Conservation (phyloP, 2,113 vertebrate species). For the Coptodon bakossiorum region DNA sequence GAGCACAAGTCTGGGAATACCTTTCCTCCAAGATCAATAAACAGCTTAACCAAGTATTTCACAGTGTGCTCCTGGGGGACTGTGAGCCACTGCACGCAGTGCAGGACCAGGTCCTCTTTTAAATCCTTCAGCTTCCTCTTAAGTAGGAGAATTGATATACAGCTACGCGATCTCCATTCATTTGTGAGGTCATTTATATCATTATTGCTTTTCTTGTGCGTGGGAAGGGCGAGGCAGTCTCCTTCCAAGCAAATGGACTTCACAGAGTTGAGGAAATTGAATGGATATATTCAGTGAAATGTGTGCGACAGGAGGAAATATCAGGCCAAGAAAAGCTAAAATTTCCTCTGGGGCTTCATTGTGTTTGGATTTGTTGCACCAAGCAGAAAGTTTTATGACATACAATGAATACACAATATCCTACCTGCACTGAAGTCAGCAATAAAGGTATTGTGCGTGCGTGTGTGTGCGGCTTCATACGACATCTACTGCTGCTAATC, state of each 20-base stretch:
- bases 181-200: slow-evolving; percentile 44
- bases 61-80: slow-evolving; percentile 13
- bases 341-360: not conserved
- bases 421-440: not conserved
- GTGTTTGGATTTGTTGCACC: not conserved
- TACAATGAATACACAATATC: slow-evolving; percentile 5
- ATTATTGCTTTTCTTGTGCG: slow-evolving; percentile 25
- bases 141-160: slow-evolving; percentile 36
- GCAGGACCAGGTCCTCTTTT: not conserved
- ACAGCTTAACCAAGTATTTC: slow-evolving; percentile 61
- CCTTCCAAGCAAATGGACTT: slow-evolving; percentile 28
- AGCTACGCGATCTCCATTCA: slow-evolving; percentile 13
- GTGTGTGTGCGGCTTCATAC: not conserved
- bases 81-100: not conserved
- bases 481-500: not conserved
- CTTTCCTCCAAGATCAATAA: slow-evolving; percentile 55
- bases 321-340: slow-evolving; percentile 4
- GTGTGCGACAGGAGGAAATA: slow-evolving; percentile 34
- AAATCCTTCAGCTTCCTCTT: slow-evolving; percentile 6
- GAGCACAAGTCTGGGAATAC: slow-evolving; percentile 37
- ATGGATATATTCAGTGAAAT: slow-evolving; percentile 36
- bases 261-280: slow-evolving; percentile 26
- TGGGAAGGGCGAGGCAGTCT: not conserved
- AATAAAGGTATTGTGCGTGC: not conserved
- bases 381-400: not conserved